phyloP scores from a whole-genome alignment of 2,888 invertebrate genomes.

The Drosophila setosimentum region DNA sequence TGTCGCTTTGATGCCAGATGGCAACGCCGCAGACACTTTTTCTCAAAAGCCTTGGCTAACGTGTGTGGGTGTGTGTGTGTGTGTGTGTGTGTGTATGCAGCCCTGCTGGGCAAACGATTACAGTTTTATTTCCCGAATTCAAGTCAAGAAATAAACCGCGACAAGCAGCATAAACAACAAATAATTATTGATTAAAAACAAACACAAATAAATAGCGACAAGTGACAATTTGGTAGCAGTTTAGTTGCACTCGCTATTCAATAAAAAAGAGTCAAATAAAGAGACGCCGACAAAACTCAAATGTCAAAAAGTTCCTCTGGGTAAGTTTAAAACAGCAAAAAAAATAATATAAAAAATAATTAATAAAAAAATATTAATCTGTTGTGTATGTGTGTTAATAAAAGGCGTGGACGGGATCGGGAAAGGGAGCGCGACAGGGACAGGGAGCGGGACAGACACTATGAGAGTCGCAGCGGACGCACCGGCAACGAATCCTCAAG shows the following conservation, averaged over 20 bases:
- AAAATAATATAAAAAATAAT: background rate
- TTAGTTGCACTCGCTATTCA: background rate
- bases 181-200: background rate
- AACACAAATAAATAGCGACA: background rate
- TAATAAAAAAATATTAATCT: background rate
- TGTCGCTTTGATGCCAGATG: background rate
- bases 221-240: background rate
- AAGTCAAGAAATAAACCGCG: constrained; percentile 1
- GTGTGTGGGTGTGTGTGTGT: background rate
- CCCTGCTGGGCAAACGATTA: constrained; percentile 51
- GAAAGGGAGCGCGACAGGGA: constrained; percentile 76
- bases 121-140: constrained; percentile 26
- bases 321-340: constrained; percentile 42
- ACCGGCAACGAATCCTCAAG: constrained; percentile 61
- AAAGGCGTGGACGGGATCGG: constrained; percentile 66
- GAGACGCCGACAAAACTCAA: constrained; percentile 30
- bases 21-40: constrained; percentile 7
- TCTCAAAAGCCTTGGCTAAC: constrained; percentile 18
- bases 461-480: constrained; percentile 55
- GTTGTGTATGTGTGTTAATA: background rate
- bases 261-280: background rate
- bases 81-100: constrained; percentile 4
- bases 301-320: constrained; percentile 70
- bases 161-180: no score
- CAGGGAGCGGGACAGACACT: constrained; percentile 75